These are phyloP conservation scores for Semaprochilodus insignis DNA, from an alignment of 2,797 vertebrate species.

Conservation along the genomic window DNA sequence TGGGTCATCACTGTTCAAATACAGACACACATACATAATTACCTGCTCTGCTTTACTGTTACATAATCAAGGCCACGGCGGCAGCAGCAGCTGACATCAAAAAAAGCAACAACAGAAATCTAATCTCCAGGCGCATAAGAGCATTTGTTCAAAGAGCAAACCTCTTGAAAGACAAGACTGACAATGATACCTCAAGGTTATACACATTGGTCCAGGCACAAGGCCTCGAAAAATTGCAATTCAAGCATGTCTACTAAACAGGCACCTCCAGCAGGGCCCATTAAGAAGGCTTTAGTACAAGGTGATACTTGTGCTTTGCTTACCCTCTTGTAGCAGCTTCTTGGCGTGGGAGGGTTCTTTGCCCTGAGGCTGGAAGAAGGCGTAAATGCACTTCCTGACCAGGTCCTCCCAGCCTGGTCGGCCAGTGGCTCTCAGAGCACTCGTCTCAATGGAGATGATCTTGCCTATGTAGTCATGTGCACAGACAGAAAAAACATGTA, in stretches of 20 bases:
- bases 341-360: conserved; percentile 93
- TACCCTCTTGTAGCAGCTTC: conserved; percentile 96
- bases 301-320: conserved; percentile 56
- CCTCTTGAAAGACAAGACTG: not conserved
- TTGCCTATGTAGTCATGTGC: conserved; percentile 79
- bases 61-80: conserved; percentile 12
- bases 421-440: conserved; percentile 90
- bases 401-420: conserved; percentile 95
- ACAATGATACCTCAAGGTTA: not conserved
- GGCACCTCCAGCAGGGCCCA: not conserved
- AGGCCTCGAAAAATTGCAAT: not conserved
- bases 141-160: not conserved
- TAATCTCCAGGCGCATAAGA: not conserved
- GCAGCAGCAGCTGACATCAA: conserved; percentile 8
- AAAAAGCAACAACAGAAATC: not conserved
- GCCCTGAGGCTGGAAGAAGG: conserved; percentile 97
- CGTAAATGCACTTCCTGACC: conserved; percentile 96
- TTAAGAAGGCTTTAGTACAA: not conserved
- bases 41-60: conserved; percentile 25
- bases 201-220: not conserved
- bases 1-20: conserved; percentile 89
- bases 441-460: conserved; percentile 98
- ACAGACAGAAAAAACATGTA: not conserved
- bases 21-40: conserved; percentile 8
- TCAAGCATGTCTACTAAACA: not conserved